Conservation (phyloP, 2,888 invertebrate species). For the Cantharis nigra region DNA sequence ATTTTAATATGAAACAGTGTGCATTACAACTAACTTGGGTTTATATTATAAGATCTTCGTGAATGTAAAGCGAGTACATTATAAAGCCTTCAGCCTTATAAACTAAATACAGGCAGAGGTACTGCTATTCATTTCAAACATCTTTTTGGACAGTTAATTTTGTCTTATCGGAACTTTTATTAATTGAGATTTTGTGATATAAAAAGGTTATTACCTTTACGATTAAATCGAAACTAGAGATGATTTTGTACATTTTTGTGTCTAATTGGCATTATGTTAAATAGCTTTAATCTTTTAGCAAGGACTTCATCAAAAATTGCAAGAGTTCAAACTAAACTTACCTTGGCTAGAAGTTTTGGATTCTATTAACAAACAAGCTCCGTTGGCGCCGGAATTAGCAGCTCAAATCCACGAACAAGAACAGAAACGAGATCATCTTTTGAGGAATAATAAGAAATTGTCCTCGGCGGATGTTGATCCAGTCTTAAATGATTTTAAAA, state of each 20-base stretch:
- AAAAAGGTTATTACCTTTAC: too few relatives aligned
- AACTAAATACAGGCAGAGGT: too few relatives aligned
- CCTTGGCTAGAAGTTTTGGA: slow-evolving; percentile 90
- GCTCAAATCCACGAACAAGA: slow-evolving; percentile 77
- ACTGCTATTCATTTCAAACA: too few relatives aligned
- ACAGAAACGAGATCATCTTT: slow-evolving; percentile 66
- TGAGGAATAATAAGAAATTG: slow-evolving; percentile 73
- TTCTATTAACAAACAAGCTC: slow-evolving; percentile 74
- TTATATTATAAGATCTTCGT: too few relatives aligned
- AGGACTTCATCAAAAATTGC: slow-evolving; percentile 71
- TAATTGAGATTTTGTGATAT: too few relatives aligned
- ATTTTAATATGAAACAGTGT: background rate
- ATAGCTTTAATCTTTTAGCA: slow-evolving; percentile 46
- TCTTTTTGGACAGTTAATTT: too few relatives aligned
- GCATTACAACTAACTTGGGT: background rate
- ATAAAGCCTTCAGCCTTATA: too few relatives aligned
- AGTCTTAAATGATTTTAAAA: slow-evolving; percentile 86
- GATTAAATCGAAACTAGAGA: too few relatives aligned
- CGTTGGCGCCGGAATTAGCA: slow-evolving; percentile 83
- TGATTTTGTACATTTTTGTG: too few relatives aligned
- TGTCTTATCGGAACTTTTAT: too few relatives aligned
- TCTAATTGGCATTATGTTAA: background rate
- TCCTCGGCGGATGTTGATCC: slow-evolving; percentile 73
- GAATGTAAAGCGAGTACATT: too few relatives aligned
- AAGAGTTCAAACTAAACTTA: slow-evolving; percentile 71